These are phyloP conservation scores for Kuschelorhynchus macadamiae DNA, from an alignment of 2,888 invertebrate species.

Conservation along the genomic window DNA sequence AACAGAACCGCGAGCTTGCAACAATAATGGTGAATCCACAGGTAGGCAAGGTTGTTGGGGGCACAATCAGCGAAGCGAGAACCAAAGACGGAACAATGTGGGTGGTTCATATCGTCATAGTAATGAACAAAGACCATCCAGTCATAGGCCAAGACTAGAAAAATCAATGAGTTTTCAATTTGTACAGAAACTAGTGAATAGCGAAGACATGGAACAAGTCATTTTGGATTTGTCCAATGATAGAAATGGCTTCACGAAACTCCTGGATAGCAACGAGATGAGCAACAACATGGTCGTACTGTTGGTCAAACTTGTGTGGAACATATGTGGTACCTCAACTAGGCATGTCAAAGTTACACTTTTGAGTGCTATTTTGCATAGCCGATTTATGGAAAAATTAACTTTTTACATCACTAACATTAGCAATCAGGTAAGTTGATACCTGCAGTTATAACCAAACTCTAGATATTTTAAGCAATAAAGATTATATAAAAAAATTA, in stretches of 20 bases:
- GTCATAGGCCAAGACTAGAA: background rate
- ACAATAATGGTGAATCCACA: too few relatives aligned
- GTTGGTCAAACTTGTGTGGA: slow-evolving; percentile 29
- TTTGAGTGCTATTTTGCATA: slow-evolving; percentile 24
- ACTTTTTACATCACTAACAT: slow-evolving; percentile 32
- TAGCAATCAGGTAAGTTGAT: slow-evolving; percentile 42
- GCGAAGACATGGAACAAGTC: slow-evolving; percentile 32
- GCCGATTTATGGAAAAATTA: slow-evolving; percentile 36
- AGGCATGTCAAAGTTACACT: slow-evolving; percentile 22
- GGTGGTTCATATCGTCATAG: too few relatives aligned
- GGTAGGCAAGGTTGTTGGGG: too few relatives aligned
- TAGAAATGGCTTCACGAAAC: slow-evolving; percentile 37
- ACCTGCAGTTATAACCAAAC: too few relatives aligned
- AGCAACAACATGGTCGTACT: slow-evolving; percentile 38
- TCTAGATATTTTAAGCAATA: too few relatives aligned
- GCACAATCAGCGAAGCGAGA: too few relatives aligned
- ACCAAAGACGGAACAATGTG: too few relatives aligned
- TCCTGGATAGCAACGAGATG: slow-evolving; percentile 33
- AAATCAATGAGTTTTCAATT: slow-evolving; percentile 38
- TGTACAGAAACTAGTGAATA: slow-evolving; percentile 31
- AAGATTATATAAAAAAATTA: too few relatives aligned
- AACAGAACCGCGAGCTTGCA: too few relatives aligned
- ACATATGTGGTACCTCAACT: slow-evolving; percentile 38
- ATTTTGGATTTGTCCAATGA: slow-evolving; percentile 33
- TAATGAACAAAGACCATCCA: too few relatives aligned